phyloP scores from a whole-genome alignment of 1,140 invertebrate species.

The Tetramorium parvispinum region DNA sequence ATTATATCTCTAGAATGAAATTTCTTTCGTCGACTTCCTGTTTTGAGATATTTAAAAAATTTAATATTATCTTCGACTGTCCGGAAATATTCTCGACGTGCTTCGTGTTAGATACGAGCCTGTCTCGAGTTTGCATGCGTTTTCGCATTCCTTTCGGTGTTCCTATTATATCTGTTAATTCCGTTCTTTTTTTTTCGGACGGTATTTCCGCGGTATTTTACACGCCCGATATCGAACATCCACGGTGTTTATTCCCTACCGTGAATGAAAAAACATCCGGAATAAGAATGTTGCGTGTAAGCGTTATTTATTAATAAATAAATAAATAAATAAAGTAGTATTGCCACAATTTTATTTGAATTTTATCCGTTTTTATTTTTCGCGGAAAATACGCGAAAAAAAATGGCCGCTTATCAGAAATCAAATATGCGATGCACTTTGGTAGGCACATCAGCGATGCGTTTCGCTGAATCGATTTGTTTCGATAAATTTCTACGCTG shows the following conservation, averaged over 20 bases:
- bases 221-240: constrained; percentile 52
- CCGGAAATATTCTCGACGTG: constrained; percentile 1
- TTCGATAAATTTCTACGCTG: constrained; percentile 53
- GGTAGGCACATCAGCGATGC: constrained; percentile 44
- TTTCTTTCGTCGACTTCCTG: background rate
- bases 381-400: constrained; percentile 25
- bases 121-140: constrained; percentile 36
- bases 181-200: constrained; percentile 26
- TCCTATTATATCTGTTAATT: constrained; percentile 49
- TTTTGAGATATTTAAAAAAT: constrained; percentile 10
- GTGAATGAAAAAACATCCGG: constrained; percentile 35
- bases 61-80: constrained; percentile 4
- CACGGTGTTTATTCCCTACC: constrained; percentile 41
- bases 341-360: constrained; percentile 54
- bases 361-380: constrained; percentile 48
- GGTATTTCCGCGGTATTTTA: constrained; percentile 60
- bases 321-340: constrained; percentile 56
- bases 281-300: constrained; percentile 48
- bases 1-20: background rate
- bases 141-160: constrained; percentile 39
- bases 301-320: constrained; percentile 56
- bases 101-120: background rate
- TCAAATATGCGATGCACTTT: constrained; percentile 55
- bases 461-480: constrained; percentile 58
- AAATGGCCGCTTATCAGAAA: constrained; percentile 39